Evolutionary conservation across 2,797 vertebrate genomes (phyloP), one percentile per base, ranked within the genome.

Genomic region (Micromesistius poutassou): DNA sequence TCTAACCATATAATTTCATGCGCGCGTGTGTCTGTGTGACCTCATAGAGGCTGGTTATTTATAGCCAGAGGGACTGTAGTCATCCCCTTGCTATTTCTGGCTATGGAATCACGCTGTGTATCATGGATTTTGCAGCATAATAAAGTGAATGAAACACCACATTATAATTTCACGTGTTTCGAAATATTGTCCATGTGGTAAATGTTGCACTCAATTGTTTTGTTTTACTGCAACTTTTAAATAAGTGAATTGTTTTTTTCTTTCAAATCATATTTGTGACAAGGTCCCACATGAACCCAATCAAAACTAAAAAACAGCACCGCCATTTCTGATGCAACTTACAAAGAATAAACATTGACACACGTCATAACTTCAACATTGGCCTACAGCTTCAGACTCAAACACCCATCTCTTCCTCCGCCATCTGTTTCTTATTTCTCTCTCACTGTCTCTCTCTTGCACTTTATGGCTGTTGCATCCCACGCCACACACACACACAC

Each of bases 21-120:
- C 16, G 22, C 19, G 22, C 38, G 74, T 80, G 75, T 81, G 76
- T 86, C 82, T 78, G 80, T 79, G 75, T 87, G 87, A 89, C 88
- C 87, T 90, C 85, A 89, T 87, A 88, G 78, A 86, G 82, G 74
- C 75, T 79, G 79, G 81, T 79, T 92, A 91, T 90, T 91, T 90
- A 91, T 92, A 91, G 88, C 82, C 78, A 79, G 66, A 79, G 74
- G 84, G 86, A 82, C 80, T 79, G 80, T 80, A 87, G 82, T 79
- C 81, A 89, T 83, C 88, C 77, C 74, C 77, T 55, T 74, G 78
- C 83, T 91, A 91, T 92, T 89, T 86, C 80, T 84, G 83, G 82
- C 36, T 72, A 82, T 87, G 81, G 73, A 85, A 91, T 91, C 88
- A 91, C 77, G 74, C 85, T 77, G 72, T 78, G 4, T 79, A 70